These are phyloP conservation scores for Eupristina koningsbergeri DNA, from an alignment of 1,140 invertebrate genomes.

Conservation along the genomic window DNA sequence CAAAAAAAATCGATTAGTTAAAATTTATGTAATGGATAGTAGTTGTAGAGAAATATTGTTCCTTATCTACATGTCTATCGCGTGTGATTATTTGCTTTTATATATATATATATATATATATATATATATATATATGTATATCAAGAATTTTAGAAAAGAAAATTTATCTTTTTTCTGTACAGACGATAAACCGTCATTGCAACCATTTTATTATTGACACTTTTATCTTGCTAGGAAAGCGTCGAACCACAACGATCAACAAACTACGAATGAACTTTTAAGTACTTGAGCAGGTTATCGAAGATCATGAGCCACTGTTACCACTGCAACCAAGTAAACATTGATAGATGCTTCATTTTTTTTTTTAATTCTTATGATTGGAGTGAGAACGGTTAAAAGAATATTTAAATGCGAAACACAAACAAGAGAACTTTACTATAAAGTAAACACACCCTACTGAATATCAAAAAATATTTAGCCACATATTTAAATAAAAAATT, in stretches of 20 bases:
- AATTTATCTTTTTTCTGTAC: conserved; percentile 39
- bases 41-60: neutral
- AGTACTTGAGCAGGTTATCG: conserved; percentile 50
- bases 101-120: too few relatives aligned
- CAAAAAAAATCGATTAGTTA: neutral
- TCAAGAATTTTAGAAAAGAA: conserved; percentile 38
- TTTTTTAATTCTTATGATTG: conserved; percentile 7
- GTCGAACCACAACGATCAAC: conserved; percentile 43
- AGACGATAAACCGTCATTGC: neutral
- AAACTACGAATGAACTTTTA: conserved; percentile 50
- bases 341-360: conserved; percentile 11
- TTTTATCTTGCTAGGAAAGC: conserved; percentile 27
- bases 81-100: conserved; percentile 39
- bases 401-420: neutral
- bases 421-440: neutral
- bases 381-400: conserved; percentile 16
- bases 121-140: neutral
- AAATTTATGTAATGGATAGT: neutral
- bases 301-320: conserved; percentile 42
- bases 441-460: too few relatives aligned
- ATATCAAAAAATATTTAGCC: too few relatives aligned
- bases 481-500: too few relatives aligned
- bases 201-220: conserved; percentile 46
- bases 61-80: conserved; percentile 33
- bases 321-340: conserved; percentile 37